Evolutionary conservation across 2,888 invertebrate species (phyloP), one percentile per base, ranked within the genome.

Genomic region (Escarpia spicata): DNA sequence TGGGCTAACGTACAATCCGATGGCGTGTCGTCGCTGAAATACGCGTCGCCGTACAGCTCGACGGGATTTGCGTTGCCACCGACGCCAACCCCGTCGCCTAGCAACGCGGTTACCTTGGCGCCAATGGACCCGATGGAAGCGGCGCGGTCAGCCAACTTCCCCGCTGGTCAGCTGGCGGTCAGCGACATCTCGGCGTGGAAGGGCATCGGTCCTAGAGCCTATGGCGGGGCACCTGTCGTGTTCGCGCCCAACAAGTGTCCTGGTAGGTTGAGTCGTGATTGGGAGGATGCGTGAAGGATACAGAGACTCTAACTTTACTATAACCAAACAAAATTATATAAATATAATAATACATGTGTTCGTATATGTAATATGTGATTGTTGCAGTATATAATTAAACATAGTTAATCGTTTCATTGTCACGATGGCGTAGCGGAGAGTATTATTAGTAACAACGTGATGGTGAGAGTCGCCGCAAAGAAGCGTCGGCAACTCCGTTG

Each of bases 111-210:
- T 19, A 75, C 75, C 75, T 26, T 75, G 75, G 75, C 75, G n/a
- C 75, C 75, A 4, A 75, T 75, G 75, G 75, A 75, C 75, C 75
- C 75, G 75, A 75, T 75, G 75, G 75, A 75, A 75, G 75, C 75
- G 75, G 75, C 75, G 26, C 75, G 75, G 26, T 75, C 75, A 3
- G 75, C 75, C 75, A 75, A 75, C 75, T 75, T 75, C 26, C 75
- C 75, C 26, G 75, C 75, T 26, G 75, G 75, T 75, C 75, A 75
- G 6, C 75, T 75, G 75, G 2, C 75, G 26, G 75, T 75, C 75
- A n/a, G 75, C 26, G 75, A 75, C 26, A 75, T 75, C 3, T 75
- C 75, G 3, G 75, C 75, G 75, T 75, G 75, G 75, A 75, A 75
- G n/a, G 75, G 75, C 75, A 19, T 75, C 75, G 75, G 19, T 26